Conservation (phyloP, 2,113 vertebrate species). For the Etheostoma spectabile region DNA sequence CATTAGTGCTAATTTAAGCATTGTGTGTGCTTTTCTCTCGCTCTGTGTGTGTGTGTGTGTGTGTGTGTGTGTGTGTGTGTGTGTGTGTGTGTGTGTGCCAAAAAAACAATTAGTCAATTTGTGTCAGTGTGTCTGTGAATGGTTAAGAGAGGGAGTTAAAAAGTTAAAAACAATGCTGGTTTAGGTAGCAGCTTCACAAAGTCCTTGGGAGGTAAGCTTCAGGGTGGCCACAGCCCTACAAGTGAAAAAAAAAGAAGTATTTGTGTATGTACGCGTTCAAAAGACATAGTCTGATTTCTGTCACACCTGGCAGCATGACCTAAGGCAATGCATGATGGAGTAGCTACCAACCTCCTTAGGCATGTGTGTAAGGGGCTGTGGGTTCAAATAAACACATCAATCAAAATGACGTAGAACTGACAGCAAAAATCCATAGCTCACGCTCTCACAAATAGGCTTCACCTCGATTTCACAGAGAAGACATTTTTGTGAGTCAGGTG, state of each 20-base stretch:
- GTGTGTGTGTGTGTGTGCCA: too few relatives aligned
- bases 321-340: slow-evolving; percentile 26
- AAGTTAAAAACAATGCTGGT: slow-evolving; percentile 15
- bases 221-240: slow-evolving; percentile 30
- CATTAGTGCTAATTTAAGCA: slow-evolving; percentile 19
- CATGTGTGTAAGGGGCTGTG: slow-evolving; percentile 1
- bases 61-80: too few relatives aligned
- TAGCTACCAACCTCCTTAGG: slow-evolving; percentile 22
- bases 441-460: slow-evolving; percentile 47
- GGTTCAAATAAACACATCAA: slow-evolving; percentile 63
- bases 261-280: slow-evolving; percentile 8
- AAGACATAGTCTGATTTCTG: slow-evolving; percentile 21
- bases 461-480: slow-evolving; percentile 37
- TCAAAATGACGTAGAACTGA: slow-evolving; percentile 52
- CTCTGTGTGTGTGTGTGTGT: too few relatives aligned
- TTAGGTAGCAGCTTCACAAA: slow-evolving; percentile 5
- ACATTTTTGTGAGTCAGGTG: slow-evolving; percentile 17
- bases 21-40: neutral
- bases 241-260: neutral
- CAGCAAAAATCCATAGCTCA: slow-evolving; percentile 15
- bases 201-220: slow-evolving; percentile 36
- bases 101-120: neutral
- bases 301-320: slow-evolving; percentile 41
- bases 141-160: slow-evolving; percentile 2
- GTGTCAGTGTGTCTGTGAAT: neutral